Conservation (phyloP, 2,888 invertebrate species). For the Drosophila nigritarsus region DNA sequence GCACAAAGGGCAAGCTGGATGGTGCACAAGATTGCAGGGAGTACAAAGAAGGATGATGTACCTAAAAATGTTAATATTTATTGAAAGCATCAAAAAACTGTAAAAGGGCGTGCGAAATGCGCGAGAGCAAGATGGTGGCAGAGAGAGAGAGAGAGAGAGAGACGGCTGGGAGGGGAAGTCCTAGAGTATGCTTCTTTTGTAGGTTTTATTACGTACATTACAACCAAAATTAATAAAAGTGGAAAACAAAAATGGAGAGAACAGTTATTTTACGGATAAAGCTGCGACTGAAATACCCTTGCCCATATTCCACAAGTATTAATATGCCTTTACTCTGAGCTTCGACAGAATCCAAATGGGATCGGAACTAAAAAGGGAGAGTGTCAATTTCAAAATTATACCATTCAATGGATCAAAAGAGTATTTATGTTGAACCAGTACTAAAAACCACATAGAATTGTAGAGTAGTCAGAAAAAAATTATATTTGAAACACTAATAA, state of each 20-base stretch:
- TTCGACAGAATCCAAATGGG: neutral
- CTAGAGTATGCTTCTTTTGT: slow-evolving; percentile 2
- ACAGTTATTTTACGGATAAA: neutral
- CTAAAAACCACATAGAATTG: neutral
- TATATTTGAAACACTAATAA: neutral
- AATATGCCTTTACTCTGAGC: neutral
- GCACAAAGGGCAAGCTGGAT: slow-evolving; percentile 11
- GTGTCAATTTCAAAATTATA: neutral
- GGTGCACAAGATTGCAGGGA: slow-evolving; percentile 18
- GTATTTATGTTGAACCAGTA: neutral
- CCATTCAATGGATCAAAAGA: neutral
- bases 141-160: neutral
- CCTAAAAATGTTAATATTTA: slow-evolving; percentile 74
- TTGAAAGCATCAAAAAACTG: slow-evolving; percentile 68
- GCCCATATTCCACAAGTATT: neutral
- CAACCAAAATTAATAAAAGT: slow-evolving; percentile 38
- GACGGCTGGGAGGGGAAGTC: neutral
- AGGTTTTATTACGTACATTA: slow-evolving; percentile 28
- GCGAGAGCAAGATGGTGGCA: neutral
- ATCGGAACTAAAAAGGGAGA: neutral
- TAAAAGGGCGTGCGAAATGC: slow-evolving; percentile 22
- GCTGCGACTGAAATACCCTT: slow-evolving; percentile 1
- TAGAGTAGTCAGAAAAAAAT: neutral
- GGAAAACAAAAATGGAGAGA: slow-evolving; percentile 4
- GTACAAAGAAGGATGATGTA: slow-evolving; percentile 4